Evolutionary conservation across 2,888 invertebrate genomes (phyloP).

Genomic region (Pycnomerus fuliginosus): DNA sequence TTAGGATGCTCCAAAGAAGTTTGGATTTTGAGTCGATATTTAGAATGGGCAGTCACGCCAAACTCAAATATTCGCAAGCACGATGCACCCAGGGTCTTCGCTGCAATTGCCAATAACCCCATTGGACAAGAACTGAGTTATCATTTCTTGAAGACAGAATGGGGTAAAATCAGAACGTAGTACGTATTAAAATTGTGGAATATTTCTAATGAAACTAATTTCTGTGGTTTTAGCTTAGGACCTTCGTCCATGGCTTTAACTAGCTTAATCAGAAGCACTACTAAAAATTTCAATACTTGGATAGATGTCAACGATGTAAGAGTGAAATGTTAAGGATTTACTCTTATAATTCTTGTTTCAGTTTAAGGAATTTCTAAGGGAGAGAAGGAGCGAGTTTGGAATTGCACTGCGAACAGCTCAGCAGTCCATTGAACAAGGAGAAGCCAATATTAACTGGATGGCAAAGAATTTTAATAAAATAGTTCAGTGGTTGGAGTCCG

Average conservation of each 20-base stretch:
- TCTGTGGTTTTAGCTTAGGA: slow-evolving; percentile 73
- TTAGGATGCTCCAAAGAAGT: slow-evolving; percentile 81
- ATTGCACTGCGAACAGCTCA: slow-evolving; percentile 65
- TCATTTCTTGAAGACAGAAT: slow-evolving; percentile 74
- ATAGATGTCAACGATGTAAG: slow-evolving; percentile 76
- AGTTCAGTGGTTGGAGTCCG: slow-evolving; percentile 65
- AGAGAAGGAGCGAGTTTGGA: slow-evolving; percentile 66
- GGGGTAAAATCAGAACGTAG: slow-evolving; percentile 71
- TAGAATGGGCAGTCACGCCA: slow-evolving; percentile 71
- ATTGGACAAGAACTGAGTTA: slow-evolving; percentile 82
- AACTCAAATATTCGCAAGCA: slow-evolving; percentile 80
- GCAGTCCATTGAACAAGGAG: slow-evolving; percentile 78
- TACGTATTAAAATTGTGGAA: slow-evolving; percentile 55
- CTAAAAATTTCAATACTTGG: slow-evolving; percentile 71
- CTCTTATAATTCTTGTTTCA: slow-evolving; percentile 45
- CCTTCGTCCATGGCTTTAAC: slow-evolving; percentile 68
- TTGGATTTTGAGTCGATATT: slow-evolving; percentile 77
- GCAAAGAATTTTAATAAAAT: slow-evolving; percentile 72
- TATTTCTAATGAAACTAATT: too few species aligned
- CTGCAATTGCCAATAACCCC: slow-evolving; percentile 71
- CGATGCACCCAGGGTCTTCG: slow-evolving; percentile 75
- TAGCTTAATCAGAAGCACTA: slow-evolving; percentile 70
- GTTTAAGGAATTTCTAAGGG: slow-evolving; percentile 67
- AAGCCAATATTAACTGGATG: slow-evolving; percentile 85
- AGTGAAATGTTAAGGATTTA: not conserved